These are phyloP conservation scores for Archilochus colubris DNA, from an alignment of 2,113 vertebrate genomes.

Conservation along the genomic window DNA sequence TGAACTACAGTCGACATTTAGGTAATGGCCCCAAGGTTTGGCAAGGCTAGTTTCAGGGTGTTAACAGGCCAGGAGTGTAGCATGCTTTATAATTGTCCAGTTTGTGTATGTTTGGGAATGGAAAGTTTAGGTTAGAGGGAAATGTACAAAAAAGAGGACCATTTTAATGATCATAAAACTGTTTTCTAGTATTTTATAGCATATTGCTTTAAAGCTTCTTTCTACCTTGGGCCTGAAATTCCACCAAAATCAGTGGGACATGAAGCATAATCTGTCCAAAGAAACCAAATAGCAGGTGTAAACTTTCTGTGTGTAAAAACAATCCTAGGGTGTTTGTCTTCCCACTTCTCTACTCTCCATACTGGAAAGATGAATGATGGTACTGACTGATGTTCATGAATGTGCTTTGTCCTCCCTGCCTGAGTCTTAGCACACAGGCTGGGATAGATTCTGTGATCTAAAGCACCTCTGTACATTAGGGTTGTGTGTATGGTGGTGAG, in stretches of 20 bases:
- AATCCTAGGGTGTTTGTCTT: not conserved
- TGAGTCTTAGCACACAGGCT: not conserved
- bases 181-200: not conserved
- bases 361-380: not conserved
- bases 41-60: not conserved
- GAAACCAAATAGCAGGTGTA: not conserved
- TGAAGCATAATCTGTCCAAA: not conserved
- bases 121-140: not conserved
- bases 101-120: not conserved
- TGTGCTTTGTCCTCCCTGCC: not conserved
- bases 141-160: not conserved
- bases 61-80: not conserved
- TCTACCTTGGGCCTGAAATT: not conserved
- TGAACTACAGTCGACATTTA: fast-evolving
- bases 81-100: not conserved
- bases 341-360: not conserved
- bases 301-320: not conserved
- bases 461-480: not conserved
- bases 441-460: not conserved
- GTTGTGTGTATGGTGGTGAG: not conserved
- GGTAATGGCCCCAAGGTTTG: not conserved
- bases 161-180: not conserved
- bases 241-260: not conserved
- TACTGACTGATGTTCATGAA: too few species aligned
- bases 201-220: not conserved